These are phyloP conservation scores for Gadus macrocephalus DNA, from an alignment of 2,113 vertebrate genomes.

Conservation along the genomic window DNA sequence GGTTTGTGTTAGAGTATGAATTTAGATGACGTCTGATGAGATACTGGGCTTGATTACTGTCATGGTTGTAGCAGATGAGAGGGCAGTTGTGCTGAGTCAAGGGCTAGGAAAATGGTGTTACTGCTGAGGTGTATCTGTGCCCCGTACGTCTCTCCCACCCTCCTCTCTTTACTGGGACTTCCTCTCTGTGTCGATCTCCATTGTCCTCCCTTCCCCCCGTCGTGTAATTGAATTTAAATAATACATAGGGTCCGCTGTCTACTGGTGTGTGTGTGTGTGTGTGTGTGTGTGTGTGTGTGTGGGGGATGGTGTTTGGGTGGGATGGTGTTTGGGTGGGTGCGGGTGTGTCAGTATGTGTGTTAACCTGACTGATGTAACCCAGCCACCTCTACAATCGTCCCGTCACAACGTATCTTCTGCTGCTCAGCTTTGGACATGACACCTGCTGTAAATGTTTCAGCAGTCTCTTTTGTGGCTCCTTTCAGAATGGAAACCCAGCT, in stretches of 20 bases:
- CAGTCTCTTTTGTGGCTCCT: conserved; percentile 8
- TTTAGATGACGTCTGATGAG: background rate
- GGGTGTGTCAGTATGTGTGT: background rate
- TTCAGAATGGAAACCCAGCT: conserved; percentile 4
- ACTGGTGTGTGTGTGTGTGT: too few species aligned
- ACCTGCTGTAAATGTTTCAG: conserved; percentile 47
- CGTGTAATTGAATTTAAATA: conserved; percentile 53
- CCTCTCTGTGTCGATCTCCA: conserved; percentile 1
- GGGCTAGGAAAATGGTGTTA: background rate
- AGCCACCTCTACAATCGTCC: too few species aligned
- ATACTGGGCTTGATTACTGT: background rate
- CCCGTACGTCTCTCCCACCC: too few species aligned
- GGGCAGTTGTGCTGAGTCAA: background rate
- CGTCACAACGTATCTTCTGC: background rate
- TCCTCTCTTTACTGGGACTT: background rate
- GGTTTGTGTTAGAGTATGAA: too few species aligned
- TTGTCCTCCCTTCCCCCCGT: background rate
- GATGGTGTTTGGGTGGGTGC: background rate
- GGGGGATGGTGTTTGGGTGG: background rate
- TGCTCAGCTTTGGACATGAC: conserved; percentile 31
- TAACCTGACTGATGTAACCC: too few species aligned
- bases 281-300: background rate
- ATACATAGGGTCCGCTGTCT: conserved; percentile 29
- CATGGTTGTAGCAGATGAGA: background rate
- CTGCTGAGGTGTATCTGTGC: background rate